These are phyloP conservation scores for Strigamia crassipes DNA, from an alignment of 2,888 invertebrate species.

Conservation along the genomic window DNA sequence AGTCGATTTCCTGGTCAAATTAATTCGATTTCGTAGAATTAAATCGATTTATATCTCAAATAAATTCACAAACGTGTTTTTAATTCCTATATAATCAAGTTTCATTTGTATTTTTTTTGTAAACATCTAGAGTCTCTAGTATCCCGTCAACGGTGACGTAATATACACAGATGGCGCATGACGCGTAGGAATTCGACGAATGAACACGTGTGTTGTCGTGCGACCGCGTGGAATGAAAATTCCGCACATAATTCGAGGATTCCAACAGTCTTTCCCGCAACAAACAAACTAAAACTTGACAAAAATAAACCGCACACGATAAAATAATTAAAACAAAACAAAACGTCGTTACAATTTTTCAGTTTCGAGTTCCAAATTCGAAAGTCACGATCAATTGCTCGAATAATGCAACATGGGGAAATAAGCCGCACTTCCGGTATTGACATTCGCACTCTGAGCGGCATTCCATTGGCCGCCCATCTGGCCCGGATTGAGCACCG, in stretches of 20 bases:
- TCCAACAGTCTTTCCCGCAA: not conserved
- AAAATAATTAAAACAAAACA: too few relatives aligned
- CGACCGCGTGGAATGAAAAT: not conserved
- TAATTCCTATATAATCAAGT: too few relatives aligned
- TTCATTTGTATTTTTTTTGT: not conserved
- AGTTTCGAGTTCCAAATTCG: too few relatives aligned
- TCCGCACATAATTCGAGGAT: not conserved
- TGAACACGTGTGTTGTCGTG: not conserved
- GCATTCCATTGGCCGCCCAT: not conserved
- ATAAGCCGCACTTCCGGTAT: not conserved
- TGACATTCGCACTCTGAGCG: too few relatives aligned
- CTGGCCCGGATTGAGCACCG: not conserved
- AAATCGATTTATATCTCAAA: too few relatives aligned
- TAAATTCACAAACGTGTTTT: too few relatives aligned
- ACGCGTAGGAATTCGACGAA: not conserved
- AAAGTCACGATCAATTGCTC: not conserved
- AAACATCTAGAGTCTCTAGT: not conserved
- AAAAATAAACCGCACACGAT: not conserved
- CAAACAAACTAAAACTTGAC: not conserved
- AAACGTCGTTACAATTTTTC: too few relatives aligned
- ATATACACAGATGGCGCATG: not conserved
- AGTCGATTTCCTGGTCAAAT: too few relatives aligned
- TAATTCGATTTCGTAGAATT: too few relatives aligned
- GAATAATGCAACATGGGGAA: not conserved
- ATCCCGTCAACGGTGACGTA: not conserved